Evolutionary conservation across 2,888 invertebrate species (phyloP).

Genomic region (Cordilura impudica): DNA sequence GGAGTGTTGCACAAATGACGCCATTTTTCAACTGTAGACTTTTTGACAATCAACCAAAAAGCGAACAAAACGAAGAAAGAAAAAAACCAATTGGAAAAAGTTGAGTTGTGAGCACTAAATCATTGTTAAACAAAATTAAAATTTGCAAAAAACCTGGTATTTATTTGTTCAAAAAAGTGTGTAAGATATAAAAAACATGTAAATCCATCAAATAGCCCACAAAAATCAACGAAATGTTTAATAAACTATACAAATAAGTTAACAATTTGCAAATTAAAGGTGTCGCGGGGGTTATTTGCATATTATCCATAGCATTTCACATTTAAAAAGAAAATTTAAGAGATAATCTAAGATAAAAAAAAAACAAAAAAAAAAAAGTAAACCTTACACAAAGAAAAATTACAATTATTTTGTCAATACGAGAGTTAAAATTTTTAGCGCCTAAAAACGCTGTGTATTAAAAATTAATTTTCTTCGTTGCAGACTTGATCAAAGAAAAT

Average conservation of each 20-base stretch:
- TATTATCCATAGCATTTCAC: constrained; percentile 29
- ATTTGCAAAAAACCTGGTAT: constrained; percentile 32
- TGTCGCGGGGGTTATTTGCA: constrained; percentile 44
- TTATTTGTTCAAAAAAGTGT: constrained; percentile 33
- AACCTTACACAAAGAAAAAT: not conserved
- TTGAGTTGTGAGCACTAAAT: constrained; percentile 48
- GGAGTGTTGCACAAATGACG: constrained; percentile 52
- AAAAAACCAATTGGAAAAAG: constrained; percentile 49
- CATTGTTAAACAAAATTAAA: constrained; percentile 43
- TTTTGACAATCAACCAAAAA: constrained; percentile 57
- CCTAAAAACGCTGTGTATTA: constrained; percentile 50
- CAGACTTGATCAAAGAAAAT: constrained; percentile 57
- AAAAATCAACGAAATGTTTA: constrained; percentile 18
- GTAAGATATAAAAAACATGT: constrained; percentile 34
- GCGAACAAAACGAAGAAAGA: constrained; percentile 33
- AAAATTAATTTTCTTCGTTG: constrained; percentile 51
- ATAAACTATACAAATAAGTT: not conserved
- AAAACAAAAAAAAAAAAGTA: not conserved
- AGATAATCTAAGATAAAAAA: not conserved
- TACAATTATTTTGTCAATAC: not conserved
- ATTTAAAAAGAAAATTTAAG: not conserved
- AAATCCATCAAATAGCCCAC: not conserved
- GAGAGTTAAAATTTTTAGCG: constrained; percentile 49
- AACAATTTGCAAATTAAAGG: constrained; percentile 16
- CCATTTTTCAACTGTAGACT: constrained; percentile 53